Evolutionary conservation across 2,888 invertebrate genomes (phyloP).

Genomic region (Rotaria magnacalcarata): DNA sequence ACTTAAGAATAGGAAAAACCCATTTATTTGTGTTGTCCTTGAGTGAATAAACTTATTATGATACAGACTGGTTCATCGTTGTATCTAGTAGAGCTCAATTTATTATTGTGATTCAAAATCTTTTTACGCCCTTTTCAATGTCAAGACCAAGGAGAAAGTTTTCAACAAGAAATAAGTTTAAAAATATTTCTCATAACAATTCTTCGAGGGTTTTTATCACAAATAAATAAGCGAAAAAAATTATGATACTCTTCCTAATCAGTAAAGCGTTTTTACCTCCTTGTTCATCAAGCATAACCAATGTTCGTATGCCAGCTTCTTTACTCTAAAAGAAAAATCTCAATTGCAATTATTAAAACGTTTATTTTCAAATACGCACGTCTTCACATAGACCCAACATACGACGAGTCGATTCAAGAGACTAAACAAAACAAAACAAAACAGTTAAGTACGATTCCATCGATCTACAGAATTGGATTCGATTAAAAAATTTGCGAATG

Average conservation of each 20-base stretch:
- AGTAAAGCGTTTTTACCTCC: slow-evolving; percentile 63
- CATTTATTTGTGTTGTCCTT: background rate
- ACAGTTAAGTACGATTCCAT: background rate
- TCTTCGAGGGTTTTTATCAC: too few relatives aligned
- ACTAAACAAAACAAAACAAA: slow-evolving; percentile 44
- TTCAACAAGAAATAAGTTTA: too few relatives aligned
- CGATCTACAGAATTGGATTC: background rate
- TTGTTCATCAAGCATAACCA: slow-evolving; percentile 99
- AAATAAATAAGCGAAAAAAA: too few relatives aligned
- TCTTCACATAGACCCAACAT: slow-evolving; percentile 47
- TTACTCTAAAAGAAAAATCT: slow-evolving; percentile 72
- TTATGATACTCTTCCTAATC: too few relatives aligned
- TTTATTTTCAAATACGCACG: slow-evolving; percentile 36
- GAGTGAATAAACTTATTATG: background rate
- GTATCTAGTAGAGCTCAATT: background rate
- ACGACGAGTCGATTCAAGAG: slow-evolving; percentile 47
- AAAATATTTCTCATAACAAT: too few relatives aligned
- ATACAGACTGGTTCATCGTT: background rate
- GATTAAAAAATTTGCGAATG: background rate
- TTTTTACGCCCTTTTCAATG: too few relatives aligned
- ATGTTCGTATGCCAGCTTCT: slow-evolving; percentile 98
- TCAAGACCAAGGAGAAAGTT: too few relatives aligned
- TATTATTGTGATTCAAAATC: background rate
- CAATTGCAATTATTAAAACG: background rate
- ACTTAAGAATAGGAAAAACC: background rate